Evolutionary conservation across 2,797 vertebrate species (phyloP).

Genomic region (Dromococcyx pavoninus): DNA sequence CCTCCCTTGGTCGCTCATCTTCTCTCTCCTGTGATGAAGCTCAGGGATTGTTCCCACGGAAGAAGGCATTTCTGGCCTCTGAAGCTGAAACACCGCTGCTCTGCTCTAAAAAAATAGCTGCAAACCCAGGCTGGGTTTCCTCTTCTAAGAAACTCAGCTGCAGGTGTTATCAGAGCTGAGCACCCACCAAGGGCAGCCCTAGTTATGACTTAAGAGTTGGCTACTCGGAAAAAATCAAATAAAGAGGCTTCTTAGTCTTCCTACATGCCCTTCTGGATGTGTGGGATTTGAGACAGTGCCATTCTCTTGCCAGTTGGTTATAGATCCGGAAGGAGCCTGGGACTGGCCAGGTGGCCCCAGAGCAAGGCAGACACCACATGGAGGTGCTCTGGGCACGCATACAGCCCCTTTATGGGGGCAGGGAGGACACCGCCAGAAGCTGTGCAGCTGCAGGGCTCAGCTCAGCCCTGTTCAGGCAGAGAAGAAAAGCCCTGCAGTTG

Average conservation of each 20-base stretch:
- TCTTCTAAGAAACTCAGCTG: background rate
- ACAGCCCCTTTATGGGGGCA: background rate
- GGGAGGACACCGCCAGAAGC: background rate
- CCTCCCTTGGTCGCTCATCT: background rate
- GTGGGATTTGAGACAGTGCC: background rate
- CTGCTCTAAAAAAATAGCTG: background rate
- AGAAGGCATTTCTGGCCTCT: background rate
- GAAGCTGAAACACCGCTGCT: background rate
- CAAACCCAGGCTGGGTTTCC: background rate
- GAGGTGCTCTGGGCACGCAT: background rate
- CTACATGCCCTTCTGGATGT: no score
- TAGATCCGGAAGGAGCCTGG: background rate
- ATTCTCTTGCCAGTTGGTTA: background rate
- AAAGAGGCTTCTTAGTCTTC: background rate
- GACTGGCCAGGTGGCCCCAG: background rate
- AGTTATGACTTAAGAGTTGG: background rate
- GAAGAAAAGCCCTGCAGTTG: background rate
- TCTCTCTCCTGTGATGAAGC: background rate
- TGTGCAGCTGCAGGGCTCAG: background rate
- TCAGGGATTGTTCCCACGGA: accelerated
- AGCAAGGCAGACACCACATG: background rate
- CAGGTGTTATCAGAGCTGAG: background rate
- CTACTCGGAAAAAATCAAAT: background rate
- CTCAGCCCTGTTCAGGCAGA: background rate
- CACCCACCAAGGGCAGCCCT: background rate